phyloP scores from a whole-genome alignment of 2,797 vertebrate species.

The Clamator glandarius region DNA sequence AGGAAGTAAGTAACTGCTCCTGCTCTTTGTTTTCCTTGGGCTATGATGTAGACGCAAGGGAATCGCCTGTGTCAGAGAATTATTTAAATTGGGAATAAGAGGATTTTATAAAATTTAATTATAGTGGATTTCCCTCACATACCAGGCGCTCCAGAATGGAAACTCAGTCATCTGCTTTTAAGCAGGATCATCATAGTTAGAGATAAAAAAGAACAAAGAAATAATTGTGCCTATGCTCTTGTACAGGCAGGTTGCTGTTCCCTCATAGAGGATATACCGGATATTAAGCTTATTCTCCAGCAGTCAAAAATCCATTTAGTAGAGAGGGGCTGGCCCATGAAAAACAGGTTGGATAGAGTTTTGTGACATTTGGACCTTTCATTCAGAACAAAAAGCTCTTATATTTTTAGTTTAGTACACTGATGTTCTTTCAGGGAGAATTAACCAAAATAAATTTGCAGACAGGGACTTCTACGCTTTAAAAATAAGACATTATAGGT shows the following conservation, averaged over 20 bases:
- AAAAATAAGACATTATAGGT: background rate
- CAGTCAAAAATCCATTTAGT: background rate
- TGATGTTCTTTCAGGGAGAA: background rate
- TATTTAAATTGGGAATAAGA: slow-evolving; percentile 32
- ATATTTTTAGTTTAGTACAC: background rate
- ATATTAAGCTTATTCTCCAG: background rate
- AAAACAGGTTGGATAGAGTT: background rate
- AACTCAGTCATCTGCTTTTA: slow-evolving; percentile 36
- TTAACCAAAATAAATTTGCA: background rate
- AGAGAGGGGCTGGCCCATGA: background rate
- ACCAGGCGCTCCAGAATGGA: background rate
- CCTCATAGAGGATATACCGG: background rate
- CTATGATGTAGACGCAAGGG: background rate
- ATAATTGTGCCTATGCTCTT: background rate
- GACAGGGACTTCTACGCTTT: background rate
- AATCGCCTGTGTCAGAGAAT: background rate
- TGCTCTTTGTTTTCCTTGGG: slow-evolving; percentile 22
- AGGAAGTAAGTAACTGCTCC: background rate
- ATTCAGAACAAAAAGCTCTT: background rate
- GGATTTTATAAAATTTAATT: slow-evolving; percentile 55
- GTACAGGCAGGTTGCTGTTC: background rate
- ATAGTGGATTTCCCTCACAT: background rate
- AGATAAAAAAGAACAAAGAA: slow-evolving; percentile 2
- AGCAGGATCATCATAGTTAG: background rate
- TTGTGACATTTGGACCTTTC: background rate